Evolutionary conservation across 2,113 vertebrate genomes (phyloP).

Genomic region (Chaenocephalus aceratus): DNA sequence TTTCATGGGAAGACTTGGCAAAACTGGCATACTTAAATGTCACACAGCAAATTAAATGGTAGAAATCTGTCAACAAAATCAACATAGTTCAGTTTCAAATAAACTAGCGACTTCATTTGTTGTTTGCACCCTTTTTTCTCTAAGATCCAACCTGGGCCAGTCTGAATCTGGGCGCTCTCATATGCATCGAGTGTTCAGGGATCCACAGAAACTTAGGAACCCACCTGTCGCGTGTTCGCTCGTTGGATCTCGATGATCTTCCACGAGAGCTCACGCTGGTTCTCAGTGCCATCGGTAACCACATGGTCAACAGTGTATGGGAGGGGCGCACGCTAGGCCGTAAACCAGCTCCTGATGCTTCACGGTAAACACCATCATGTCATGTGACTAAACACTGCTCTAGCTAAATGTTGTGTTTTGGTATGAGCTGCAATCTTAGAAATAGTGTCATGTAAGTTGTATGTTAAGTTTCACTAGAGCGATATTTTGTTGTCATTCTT

Average conservation of each 20-base stretch:
- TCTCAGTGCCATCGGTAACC: slow-evolving; percentile 78
- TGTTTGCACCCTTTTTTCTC: neutral
- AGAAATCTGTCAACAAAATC: neutral
- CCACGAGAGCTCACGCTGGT: slow-evolving; percentile 77
- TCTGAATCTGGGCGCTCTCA: slow-evolving; percentile 79
- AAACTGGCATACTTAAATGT: neutral
- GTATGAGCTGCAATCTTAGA: neutral
- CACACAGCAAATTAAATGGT: neutral
- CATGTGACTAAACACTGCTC: neutral
- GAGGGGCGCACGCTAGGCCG: slow-evolving; percentile 72
- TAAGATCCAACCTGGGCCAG: slow-evolving; percentile 82
- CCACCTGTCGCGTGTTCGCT: slow-evolving; percentile 78
- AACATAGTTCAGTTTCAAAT: neutral
- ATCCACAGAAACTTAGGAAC: slow-evolving; percentile 82
- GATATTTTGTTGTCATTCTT: neutral
- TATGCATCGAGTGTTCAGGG: slow-evolving; percentile 81
- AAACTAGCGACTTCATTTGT: neutral
- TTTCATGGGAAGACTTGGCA: neutral
- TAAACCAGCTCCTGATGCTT: slow-evolving; percentile 74
- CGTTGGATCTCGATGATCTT: slow-evolving; percentile 76
- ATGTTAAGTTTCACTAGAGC: neutral
- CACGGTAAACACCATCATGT: slow-evolving; percentile 51
- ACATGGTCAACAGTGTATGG: slow-evolving; percentile 80
- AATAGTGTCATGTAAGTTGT: neutral
- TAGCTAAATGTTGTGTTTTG: neutral